Evolutionary conservation across 2,888 invertebrate species (phyloP).

Genomic region (Heliconius hortense): DNA sequence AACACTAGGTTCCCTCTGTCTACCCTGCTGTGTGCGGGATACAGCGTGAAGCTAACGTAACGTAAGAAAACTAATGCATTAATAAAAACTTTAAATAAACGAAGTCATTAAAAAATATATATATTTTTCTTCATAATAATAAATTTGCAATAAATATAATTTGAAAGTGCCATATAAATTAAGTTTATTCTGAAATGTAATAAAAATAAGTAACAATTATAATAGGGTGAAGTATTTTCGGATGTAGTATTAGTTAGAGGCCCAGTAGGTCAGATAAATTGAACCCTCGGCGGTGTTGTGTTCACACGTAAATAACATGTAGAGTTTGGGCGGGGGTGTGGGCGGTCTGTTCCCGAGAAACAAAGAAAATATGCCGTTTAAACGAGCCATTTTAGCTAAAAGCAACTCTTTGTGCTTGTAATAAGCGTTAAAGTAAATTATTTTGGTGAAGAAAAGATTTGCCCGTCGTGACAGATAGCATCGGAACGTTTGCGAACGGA

Average conservation of each 20-base stretch:
- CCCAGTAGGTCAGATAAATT: slow-evolving; percentile 82
- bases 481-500: slow-evolving; percentile 60
- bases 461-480: slow-evolving; percentile 56
- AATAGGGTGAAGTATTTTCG: slow-evolving; percentile 66
- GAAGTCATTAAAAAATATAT: too few species aligned
- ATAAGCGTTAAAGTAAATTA: slow-evolving; percentile 46
- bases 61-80: too few species aligned
- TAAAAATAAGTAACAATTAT: slow-evolving; percentile 53
- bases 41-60: too few species aligned
- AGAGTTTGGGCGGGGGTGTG: slow-evolving; percentile 70
- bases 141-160: background rate
- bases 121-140: too few species aligned
- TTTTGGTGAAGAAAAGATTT: slow-evolving; percentile 42
- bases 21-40: too few species aligned
- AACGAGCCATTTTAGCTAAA: slow-evolving; percentile 34
- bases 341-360: slow-evolving; percentile 50
- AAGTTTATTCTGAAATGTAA: slow-evolving; percentile 16
- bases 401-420: slow-evolving; percentile 45
- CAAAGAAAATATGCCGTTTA: slow-evolving; percentile 24
- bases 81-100: too few species aligned
- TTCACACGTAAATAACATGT: slow-evolving; percentile 82
- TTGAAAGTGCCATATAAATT: background rate
- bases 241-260: slow-evolving; percentile 77
- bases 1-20: too few species aligned
- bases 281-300: slow-evolving; percentile 78